Evolutionary conservation across 2,888 invertebrate species (phyloP).

Genomic region (Phytoseiulus persimilis): DNA sequence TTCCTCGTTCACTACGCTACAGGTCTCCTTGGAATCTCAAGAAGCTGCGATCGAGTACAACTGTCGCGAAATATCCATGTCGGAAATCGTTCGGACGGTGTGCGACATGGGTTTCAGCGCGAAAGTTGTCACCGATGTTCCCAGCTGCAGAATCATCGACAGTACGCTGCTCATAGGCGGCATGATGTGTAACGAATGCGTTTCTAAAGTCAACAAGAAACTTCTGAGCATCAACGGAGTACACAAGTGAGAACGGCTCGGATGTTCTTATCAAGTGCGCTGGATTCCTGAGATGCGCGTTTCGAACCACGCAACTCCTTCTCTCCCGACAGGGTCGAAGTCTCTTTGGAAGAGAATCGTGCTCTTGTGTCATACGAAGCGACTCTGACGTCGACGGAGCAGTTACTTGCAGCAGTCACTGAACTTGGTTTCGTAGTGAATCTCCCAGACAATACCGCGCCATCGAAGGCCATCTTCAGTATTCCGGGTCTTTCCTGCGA

Average conservation of each 20-base stretch:
- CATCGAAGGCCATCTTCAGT: neutral
- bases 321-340: neutral
- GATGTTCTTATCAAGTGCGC: too few species aligned
- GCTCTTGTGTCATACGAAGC: slow-evolving; percentile 29
- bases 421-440: slow-evolving; percentile 32
- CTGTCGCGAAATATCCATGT: slow-evolving; percentile 8
- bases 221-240: slow-evolving; percentile 20
- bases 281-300: neutral
- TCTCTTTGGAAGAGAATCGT: slow-evolving; percentile 26
- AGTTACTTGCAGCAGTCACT: slow-evolving; percentile 6
- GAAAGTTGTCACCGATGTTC: neutral
- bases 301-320: neutral
- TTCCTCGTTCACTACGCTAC: neutral
- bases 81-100: slow-evolving; percentile 26
- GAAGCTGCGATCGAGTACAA: neutral
- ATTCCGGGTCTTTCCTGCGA: slow-evolving; percentile 23
- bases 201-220: slow-evolving; percentile 12
- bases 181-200: slow-evolving; percentile 26
- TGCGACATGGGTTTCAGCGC: slow-evolving; percentile 24
- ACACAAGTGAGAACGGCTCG: neutral
- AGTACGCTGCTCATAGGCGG: slow-evolving; percentile 19
- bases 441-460: slow-evolving; percentile 17
- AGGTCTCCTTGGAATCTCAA: slow-evolving; percentile 29
- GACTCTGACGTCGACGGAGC: slow-evolving; percentile 5
- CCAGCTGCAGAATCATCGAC: slow-evolving; percentile 9